A percentile compares a stretch with the other conserved stretches of the same genome.
These are phyloP conservation scores for Corbicula japonica DNA, from an alignment of 2,888 invertebrate genomes.

Conservation along the genomic window DNA sequence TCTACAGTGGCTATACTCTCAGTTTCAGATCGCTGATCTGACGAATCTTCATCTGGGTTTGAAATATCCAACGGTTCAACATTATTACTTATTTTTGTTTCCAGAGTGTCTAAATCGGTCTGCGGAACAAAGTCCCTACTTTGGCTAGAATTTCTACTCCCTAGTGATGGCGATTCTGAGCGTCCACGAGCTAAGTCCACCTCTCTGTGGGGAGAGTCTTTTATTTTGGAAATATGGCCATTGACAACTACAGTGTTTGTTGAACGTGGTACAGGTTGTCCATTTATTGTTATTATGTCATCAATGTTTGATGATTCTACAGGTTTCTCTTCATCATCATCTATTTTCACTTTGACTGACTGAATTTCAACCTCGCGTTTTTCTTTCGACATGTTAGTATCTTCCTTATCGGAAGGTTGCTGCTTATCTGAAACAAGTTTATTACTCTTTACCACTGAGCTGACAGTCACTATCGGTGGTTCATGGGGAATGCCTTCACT, in stretches of 20 bases:
- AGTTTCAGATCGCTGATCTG: conserved; percentile 78
- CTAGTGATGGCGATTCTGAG: conserved; percentile 48
- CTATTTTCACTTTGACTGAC: conserved; percentile 75
- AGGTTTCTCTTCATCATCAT: conserved; percentile 61
- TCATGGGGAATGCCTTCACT: conserved; percentile 22
- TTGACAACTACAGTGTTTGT: conserved; percentile 75
- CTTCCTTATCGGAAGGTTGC: conserved; percentile 17
- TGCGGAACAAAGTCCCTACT: conserved; percentile 74
- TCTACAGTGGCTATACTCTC: conserved; percentile 80
- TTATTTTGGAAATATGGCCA: conserved; percentile 73
- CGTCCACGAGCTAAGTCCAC: conserved; percentile 43
- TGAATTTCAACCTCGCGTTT: conserved; percentile 72
- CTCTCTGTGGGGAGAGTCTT: conserved; percentile 51
- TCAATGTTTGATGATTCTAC: conserved; percentile 57
- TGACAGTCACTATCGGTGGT: conserved; percentile 15
- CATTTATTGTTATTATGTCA: conserved; percentile 74
- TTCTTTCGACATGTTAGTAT: conserved; percentile 12
- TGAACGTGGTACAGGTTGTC: conserved; percentile 75
- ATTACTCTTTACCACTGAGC: conserved; percentile 21
- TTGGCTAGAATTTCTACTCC: conserved; percentile 30
- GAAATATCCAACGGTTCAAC: conserved; percentile 72
- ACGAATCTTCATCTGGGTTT: conserved; percentile 76
- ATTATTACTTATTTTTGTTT: conserved; percentile 74
- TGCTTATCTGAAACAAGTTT: conserved; percentile 27
- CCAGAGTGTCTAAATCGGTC: conserved; percentile 82